phyloP scores from a whole-genome alignment of 1,140 invertebrate genomes.

The Sitophilus oryzae region DNA sequence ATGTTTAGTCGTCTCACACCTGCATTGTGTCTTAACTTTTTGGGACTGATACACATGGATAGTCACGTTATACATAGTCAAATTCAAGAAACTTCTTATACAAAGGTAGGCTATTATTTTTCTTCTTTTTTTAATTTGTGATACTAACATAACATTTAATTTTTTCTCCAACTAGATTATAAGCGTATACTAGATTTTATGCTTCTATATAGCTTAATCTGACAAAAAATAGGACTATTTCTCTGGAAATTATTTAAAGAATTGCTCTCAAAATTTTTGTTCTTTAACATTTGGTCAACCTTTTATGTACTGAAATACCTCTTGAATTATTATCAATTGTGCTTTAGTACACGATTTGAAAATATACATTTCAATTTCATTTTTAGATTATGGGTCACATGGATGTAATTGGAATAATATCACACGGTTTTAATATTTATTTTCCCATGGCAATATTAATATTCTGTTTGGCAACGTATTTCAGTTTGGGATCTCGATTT shows the following conservation, averaged over 20 bases:
- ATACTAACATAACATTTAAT: too few relatives aligned
- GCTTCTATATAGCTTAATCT: too few relatives aligned
- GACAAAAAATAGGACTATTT: too few relatives aligned
- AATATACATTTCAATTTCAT: conserved; percentile 24
- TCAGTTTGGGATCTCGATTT: conserved; percentile 84
- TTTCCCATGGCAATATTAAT: conserved; percentile 95
- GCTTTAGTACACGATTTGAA: too few relatives aligned
- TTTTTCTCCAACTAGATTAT: too few relatives aligned
- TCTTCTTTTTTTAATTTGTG: too few relatives aligned
- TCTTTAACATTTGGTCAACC: too few relatives aligned
- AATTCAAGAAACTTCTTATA: conserved; percentile 81
- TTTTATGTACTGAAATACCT: too few relatives aligned
- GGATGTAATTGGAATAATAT: conserved; percentile 96
- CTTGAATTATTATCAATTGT: too few relatives aligned
- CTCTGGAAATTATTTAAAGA: too few relatives aligned
- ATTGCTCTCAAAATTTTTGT: too few relatives aligned
- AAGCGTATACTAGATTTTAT: too few relatives aligned
- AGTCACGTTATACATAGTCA: conserved; percentile 86
- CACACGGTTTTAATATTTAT: conserved; percentile 98
- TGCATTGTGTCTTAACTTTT: conserved; percentile 96
- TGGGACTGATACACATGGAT: conserved; percentile 97
- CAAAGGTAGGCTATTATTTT: conserved; percentile 56
- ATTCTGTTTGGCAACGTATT: conserved; percentile 92
- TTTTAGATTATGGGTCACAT: conserved; percentile 98
- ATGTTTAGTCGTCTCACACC: conserved; percentile 95